Base-by-base conservation (phyloP, 2,888 invertebrate genomes). In the Chymomyza procnemis region DNA sequence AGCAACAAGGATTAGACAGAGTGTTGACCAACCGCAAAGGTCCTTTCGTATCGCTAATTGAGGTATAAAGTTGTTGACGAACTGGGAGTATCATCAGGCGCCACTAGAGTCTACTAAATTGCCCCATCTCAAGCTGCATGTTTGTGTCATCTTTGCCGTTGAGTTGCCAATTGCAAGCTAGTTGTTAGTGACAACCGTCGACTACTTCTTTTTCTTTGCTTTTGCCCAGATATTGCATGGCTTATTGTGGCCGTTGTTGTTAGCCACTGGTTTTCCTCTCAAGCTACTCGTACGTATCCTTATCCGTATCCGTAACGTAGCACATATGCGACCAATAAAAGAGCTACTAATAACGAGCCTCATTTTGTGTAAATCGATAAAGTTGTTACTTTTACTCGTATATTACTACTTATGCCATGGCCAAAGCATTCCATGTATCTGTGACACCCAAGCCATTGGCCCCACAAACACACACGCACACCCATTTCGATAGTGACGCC, bases 331-430 rank as follows among this genome's bases (percentile, higher is more conserved):
- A 60, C 41, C 64, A 60, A 60, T 54, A 64, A 75, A 73, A 69
- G 75, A 70, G 75, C 73, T 80, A 75, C 83, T 85, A 83, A 85
- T 85, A 83, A 83, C 85, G 81, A 85, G 84, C 74, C 79, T 84
- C 82, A 80, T 77, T 79, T 84, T 73, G 82, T 79, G 76, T 69
- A 80, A 85, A 85, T 85, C 84, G 85, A 85, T 86, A 85, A 85
- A 85, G 84, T 86, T 85, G 82, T 78, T 79, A 80, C 79, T 64
- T 73, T 61, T 41, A 41, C 34, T 41, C 34, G 34, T 41, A 41
- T 41, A 41, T 41, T 41, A 41, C 34, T 41, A 41, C 34, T 41
- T 30, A 48, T 64, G 65, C 50, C 60, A 60, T 67, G 46, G 21
- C 26, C 4, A 5, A 26, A 26, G 26, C 26, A 8, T 5, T 26